phyloP scores from a whole-genome alignment of 2,888 invertebrate species.

The Luperina testacea region DNA sequence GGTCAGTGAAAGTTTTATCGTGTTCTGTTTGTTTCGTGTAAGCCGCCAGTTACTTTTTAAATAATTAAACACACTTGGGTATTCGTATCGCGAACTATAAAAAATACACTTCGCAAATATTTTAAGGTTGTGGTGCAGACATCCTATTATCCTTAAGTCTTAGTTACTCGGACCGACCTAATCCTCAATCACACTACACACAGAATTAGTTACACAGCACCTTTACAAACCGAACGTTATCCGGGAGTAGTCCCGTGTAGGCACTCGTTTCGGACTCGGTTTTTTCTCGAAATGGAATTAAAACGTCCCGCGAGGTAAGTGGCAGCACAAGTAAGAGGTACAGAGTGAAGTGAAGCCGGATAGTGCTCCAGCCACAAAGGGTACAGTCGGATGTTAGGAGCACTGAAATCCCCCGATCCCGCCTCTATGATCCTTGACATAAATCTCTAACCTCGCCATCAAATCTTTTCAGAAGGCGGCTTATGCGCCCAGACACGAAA shows the following conservation, averaged over 20 bases:
- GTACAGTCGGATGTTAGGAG: conserved; percentile 88
- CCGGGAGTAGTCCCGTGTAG: conserved; percentile 51
- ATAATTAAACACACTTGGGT: conserved; percentile 16
- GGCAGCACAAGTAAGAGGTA: conserved; percentile 85
- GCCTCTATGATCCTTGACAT: conserved; percentile 90
- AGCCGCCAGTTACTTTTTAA: background rate
- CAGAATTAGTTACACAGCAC: conserved; percentile 44
- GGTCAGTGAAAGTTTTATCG: conserved; percentile 2
- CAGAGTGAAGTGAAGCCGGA: conserved; percentile 88
- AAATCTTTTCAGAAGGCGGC: conserved; percentile 89
- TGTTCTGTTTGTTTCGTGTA: conserved; percentile 17
- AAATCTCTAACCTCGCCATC: conserved; percentile 90
- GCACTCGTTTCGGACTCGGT: conserved; percentile 73
- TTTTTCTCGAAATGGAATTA: conserved; percentile 87
- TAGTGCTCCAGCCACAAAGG: conserved; percentile 89
- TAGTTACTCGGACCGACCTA: background rate
- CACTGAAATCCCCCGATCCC: conserved; percentile 88
- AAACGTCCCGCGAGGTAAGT: conserved; percentile 88
- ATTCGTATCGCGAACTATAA: background rate
- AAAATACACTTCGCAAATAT: background rate
- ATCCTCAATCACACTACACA: conserved; percentile 38
- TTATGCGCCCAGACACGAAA: conserved; percentile 86
- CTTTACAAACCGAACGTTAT: conserved; percentile 37
- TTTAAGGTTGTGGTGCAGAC: background rate
- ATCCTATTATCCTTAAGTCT: conserved; percentile 10